phyloP scores from a whole-genome alignment of 1,140 invertebrate species.

The Drosophila lini region DNA sequence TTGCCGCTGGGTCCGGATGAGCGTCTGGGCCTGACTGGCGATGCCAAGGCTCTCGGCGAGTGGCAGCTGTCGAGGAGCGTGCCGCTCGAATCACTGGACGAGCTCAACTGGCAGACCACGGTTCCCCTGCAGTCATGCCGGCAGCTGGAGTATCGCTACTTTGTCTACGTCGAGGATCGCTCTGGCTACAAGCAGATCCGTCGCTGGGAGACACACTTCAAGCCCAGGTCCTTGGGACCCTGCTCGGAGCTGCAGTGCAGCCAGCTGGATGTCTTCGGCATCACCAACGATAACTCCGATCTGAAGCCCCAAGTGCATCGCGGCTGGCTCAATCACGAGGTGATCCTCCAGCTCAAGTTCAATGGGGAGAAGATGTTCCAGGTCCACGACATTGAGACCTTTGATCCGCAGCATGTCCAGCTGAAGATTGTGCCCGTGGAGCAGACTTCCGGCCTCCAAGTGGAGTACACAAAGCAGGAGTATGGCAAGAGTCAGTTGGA shows the following conservation, averaged over 20 bases:
- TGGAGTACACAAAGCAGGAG: constrained; percentile 71
- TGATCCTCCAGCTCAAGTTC: constrained; percentile 91
- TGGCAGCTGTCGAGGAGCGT: constrained; percentile 84
- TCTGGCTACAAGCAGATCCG: constrained; percentile 85
- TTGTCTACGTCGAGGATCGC: constrained; percentile 85
- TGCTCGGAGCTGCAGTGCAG: constrained; percentile 51
- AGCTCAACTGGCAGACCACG: constrained; percentile 83
- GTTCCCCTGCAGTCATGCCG: constrained; percentile 86
- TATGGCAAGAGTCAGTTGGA: constrained; percentile 72
- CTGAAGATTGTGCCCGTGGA: constrained; percentile 69
- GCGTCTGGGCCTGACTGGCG: constrained; percentile 84
- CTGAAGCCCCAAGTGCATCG: constrained; percentile 86
- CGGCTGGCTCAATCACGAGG: constrained; percentile 93
- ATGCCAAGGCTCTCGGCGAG: constrained; percentile 83
- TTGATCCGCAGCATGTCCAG: constrained; percentile 76
- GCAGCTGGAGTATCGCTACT: constrained; percentile 89
- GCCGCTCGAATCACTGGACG: constrained; percentile 67
- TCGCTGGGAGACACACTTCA: constrained; percentile 90
- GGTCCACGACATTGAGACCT: constrained; percentile 80
- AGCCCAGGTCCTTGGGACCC: constrained; percentile 85
- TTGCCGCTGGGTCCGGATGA: constrained; percentile 74
- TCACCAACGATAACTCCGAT: constrained; percentile 58
- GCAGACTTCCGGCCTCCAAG: constrained; percentile 69
- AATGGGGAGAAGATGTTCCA: constrained; percentile 85
- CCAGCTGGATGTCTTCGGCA: constrained; percentile 85